Conservation (phyloP, 2,113 vertebrate genomes). For the Chrysemys picta region DNA sequence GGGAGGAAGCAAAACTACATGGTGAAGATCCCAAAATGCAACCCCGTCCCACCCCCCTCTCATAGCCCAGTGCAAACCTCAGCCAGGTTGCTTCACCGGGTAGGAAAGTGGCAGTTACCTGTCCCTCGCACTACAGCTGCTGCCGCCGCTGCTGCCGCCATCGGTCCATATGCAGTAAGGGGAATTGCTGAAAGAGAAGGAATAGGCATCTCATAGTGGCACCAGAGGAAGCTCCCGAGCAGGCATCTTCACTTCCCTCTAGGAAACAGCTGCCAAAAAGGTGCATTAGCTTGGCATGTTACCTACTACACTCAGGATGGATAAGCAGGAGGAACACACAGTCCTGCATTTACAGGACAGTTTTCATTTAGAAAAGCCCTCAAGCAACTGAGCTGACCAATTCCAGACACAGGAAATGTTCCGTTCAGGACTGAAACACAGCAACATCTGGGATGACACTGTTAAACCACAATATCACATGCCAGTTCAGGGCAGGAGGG, state of each 20-base stretch:
- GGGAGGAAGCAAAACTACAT: conserved; percentile 72
- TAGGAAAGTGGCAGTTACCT: conserved; percentile 72
- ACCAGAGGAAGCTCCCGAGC: background rate
- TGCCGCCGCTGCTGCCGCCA: conserved; percentile 92
- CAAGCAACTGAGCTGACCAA: background rate
- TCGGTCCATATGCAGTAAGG: conserved; percentile 97
- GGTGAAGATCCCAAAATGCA: conserved; percentile 67
- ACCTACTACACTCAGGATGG: background rate
- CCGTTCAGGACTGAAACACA: background rate
- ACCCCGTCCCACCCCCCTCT: background rate
- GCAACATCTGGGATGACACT: background rate
- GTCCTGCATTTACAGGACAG: background rate
- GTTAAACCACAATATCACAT: background rate
- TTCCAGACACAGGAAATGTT: background rate
- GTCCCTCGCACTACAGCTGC: conserved; percentile 95
- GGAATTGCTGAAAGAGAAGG: conserved; percentile 89
- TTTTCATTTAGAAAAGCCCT: background rate
- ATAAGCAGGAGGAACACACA: background rate
- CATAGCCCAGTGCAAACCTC: background rate
- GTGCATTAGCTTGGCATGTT: background rate
- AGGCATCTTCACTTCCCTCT: background rate
- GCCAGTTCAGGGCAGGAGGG: accelerated
- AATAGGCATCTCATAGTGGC: background rate
- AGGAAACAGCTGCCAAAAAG: background rate
- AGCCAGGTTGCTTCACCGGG: accelerated